Base-by-base conservation (phyloP, 2,888 invertebrate species). In the Sussaba pulchella region DNA sequence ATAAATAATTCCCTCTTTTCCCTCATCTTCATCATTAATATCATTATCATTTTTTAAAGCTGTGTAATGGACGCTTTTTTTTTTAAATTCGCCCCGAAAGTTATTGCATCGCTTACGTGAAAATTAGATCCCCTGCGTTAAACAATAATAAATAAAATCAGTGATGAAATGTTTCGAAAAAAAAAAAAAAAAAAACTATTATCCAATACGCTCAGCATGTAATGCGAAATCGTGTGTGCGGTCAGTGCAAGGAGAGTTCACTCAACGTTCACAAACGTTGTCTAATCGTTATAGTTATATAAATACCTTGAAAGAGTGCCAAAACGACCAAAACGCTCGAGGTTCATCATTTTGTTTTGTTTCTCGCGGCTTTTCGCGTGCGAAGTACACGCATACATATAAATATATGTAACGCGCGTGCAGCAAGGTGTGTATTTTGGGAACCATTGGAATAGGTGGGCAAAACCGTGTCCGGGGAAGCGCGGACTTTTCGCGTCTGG, bases 401-500 rank as follows among this genome's bases (percentile, higher is more conserved):
- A 43, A 59, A 43, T 54, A 24, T 43, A 63, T 52, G 47, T 36
- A 36, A 12, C 4, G 14, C 8, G 17, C 54, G n/a, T 12, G 14
- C 26, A 26, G 1, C 31, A 43, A 10, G 14, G 19, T 17, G 52
- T 61, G 36, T 67, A 80, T 80, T 76, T 52, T 72, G 52, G 71
- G 76, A 80, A 75, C 59, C 52, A 41, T 61, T 45, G 66, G 36
- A 71, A 76, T 61, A 63, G 67, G 64, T 61, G 47, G 54, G 52
- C 39, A 67, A 72, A 80, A 67, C 45, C 41, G 66, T 54, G 64
- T 39, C 59, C 26, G 61, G 52, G 59, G 63, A 63, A 59, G 43
- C 54, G 45, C 19, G 43, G 19, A 61, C 50, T n/a, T 17, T 24
- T 54, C 12, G 61, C 24, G 67, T 70, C 67, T 67, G 61, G 52